Conservation (phyloP, 2,113 vertebrate species). For the Circaetus cinerascens region DNA sequence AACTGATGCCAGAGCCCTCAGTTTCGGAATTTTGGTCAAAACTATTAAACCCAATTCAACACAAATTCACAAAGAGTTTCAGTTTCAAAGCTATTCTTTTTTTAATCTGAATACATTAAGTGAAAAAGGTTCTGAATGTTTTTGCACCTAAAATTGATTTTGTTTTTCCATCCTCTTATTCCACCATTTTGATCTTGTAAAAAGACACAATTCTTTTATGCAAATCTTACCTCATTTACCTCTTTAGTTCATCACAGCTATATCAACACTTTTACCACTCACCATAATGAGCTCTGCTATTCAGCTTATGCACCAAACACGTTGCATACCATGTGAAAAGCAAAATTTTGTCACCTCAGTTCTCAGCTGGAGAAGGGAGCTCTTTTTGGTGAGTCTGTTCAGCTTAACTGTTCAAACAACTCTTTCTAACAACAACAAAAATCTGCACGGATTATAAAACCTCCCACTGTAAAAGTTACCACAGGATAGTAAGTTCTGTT, state of each 20-base stretch:
- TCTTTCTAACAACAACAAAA: neutral
- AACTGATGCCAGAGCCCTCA: neutral
- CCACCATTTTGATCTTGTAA: neutral
- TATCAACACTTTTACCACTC: neutral
- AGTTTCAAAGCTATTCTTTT: neutral
- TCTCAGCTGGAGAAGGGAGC: neutral
- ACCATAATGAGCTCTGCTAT: neutral
- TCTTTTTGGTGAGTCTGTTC: neutral
- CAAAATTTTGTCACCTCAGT: neutral
- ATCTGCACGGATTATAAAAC: neutral
- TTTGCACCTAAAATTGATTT: neutral
- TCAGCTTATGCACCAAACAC: neutral
- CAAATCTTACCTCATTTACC: neutral
- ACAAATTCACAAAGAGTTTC: neutral
- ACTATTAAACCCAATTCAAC: neutral
- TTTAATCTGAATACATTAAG: neutral
- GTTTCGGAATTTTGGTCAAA: neutral
- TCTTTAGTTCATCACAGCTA: neutral
- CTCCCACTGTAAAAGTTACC: neutral
- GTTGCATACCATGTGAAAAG: neutral
- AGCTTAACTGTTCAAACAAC: neutral
- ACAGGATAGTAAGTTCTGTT: neutral
- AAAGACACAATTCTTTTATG: neutral
- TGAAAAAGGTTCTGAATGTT: neutral
- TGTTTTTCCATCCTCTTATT: neutral